Percentiles rank a stretch among this genome's conserved stretches.
These are phyloP conservation scores for Equus przewalskii DNA, from an alignment of 2,113 vertebrate genomes.

Conservation along the genomic window DNA sequence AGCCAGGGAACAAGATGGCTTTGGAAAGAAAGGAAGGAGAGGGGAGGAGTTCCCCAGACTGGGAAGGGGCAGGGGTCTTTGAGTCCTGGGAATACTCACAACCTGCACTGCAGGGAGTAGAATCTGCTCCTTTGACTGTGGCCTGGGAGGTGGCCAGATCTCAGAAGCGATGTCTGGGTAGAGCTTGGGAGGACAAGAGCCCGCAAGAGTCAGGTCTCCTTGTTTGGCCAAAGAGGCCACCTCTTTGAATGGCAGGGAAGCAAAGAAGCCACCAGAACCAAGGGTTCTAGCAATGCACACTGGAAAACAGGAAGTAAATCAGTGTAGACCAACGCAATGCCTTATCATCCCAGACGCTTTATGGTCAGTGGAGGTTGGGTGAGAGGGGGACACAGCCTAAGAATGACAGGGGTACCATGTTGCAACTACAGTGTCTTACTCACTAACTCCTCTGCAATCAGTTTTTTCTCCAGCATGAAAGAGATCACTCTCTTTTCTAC, in stretches of 20 bases:
- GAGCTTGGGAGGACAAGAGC: neutral
- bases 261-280: neutral
- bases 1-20: neutral
- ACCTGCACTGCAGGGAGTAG: neutral
- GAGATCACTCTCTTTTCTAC: neutral
- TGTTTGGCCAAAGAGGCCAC: neutral
- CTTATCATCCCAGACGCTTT: neutral
- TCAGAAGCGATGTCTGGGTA: neutral
- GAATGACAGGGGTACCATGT: neutral
- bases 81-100: neutral
- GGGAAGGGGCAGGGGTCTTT: neutral
- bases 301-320: neutral
- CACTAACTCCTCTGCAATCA: neutral
- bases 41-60: neutral
- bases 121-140: neutral
- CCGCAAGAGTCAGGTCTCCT: neutral
- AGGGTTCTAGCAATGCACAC: neutral
- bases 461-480: neutral
- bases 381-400: no score
- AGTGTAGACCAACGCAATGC: accelerated
- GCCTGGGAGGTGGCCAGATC: neutral
- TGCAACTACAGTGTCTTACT: neutral
- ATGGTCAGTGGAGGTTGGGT: accelerated
- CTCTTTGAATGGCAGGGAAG: neutral
- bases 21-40: neutral